phyloP scores from a whole-genome alignment of 2,113 vertebrate genomes.

The Galemys pyrenaicus region DNA sequence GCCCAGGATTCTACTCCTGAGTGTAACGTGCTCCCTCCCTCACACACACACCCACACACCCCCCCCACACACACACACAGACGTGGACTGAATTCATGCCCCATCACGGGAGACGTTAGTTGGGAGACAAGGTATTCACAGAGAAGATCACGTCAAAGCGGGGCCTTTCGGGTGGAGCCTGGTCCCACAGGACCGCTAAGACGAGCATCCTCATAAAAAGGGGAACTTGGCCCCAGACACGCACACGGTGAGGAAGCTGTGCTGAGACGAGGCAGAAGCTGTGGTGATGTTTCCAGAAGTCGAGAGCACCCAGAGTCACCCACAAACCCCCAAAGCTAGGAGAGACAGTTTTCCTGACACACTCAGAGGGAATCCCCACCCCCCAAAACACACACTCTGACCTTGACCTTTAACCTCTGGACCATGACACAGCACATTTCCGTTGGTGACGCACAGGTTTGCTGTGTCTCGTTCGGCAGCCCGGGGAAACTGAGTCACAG shows the following conservation, averaged over 20 bases:
- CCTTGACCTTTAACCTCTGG: neutral
- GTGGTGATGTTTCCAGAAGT: neutral
- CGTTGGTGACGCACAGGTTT: accelerated
- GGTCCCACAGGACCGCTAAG: neutral
- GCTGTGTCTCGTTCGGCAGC: neutral
- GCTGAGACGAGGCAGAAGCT: neutral
- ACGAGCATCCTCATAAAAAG: neutral
- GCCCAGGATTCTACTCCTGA: neutral
- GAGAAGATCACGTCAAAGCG: neutral
- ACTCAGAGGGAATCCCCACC: neutral
- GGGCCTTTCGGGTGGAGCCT: too few species aligned
- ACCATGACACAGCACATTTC: neutral
- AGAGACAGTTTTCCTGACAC: neutral
- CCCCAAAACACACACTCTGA: too few species aligned
- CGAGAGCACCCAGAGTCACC: accelerated
- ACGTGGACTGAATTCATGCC: neutral
- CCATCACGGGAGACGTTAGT: neutral
- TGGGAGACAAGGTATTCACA: neutral
- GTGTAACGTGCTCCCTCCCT: neutral
- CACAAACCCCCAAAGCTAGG: too few species aligned
- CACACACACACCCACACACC: too few species aligned
- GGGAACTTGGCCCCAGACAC: neutral
- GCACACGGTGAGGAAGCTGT: accelerated
- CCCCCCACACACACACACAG: too few species aligned
- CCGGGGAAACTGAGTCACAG: neutral